Conservation (phyloP, 2,113 vertebrate genomes). For the Apus apus region DNA sequence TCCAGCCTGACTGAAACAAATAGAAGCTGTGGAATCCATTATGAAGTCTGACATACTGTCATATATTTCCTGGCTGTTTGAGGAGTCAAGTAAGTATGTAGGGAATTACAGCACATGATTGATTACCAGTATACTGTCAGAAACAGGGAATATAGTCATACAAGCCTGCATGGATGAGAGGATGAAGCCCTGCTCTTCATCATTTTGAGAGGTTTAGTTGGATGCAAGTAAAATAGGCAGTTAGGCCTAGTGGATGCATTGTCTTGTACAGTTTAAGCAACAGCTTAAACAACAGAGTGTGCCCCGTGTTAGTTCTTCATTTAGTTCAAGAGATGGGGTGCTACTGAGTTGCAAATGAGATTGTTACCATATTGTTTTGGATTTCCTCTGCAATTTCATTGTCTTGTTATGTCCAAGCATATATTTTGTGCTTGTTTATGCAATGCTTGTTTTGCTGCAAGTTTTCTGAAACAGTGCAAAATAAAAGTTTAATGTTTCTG, state of each 20-base stretch:
- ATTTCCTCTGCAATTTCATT: background rate
- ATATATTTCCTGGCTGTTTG: background rate
- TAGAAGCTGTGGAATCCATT: background rate
- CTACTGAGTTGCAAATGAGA: rapidly evolving
- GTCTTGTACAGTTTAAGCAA: background rate
- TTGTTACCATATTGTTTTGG: background rate
- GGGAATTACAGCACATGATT: background rate
- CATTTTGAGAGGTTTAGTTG: background rate
- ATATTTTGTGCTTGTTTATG: background rate
- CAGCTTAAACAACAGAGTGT: background rate
- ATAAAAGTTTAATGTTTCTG: background rate
- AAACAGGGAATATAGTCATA: background rate
- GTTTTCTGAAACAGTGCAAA: background rate
- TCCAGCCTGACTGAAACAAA: background rate
- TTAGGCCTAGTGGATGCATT: background rate
- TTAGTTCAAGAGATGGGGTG: too few species aligned
- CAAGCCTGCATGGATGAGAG: background rate
- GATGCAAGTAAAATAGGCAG: background rate
- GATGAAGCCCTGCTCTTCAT: background rate
- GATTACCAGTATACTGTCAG: background rate
- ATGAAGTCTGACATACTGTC: background rate
- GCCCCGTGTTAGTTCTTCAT: background rate
- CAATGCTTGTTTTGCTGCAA: background rate
- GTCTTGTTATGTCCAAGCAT: background rate
- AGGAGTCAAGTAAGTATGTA: background rate